Evolutionary conservation across 2,113 vertebrate species (phyloP), one percentile per base, ranked within the genome.

Genomic region (Cairina moschata): DNA sequence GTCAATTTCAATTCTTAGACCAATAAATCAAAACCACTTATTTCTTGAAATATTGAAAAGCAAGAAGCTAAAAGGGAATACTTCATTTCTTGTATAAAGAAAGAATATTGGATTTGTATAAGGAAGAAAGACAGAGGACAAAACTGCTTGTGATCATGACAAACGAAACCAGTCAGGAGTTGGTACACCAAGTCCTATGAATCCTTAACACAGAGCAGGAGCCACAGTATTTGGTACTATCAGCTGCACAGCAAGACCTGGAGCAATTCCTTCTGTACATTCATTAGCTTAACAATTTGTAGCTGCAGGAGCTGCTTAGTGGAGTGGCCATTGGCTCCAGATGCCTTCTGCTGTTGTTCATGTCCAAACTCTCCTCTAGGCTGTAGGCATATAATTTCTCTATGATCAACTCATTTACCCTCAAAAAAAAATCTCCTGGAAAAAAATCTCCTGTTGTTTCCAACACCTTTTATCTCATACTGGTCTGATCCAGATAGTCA

Each of bases 151-250:
- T 72, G 72, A 44, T 44, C 34, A 6, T 52, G 31, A 65, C 34
- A 90, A 84, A 78, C 4, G 6, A 67, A 75, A 66, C 17, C 2
- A 1, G 17, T 55, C 40, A 40, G 58, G 46, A 87, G 23, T 3
- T 66, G 48, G 23, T 46, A 28, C 7, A 23, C 7, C 11, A 56
- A n/a, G 34, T 69, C 40, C 69, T 62, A 11, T 6, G 9, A 52
- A 32, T 65, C 14, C n/a, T 63, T 73, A 86, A 40, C 0, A 0
- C 12, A 26, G 38, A 20, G 25, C 9, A 44, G 54, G 42, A 92
- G 29, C 23, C 56, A 17, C 9, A 40, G 9, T 0, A 0, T 36
- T 79, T 1, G 2, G 14, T 60, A 44, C 40, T 65, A 54, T n/a
- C 14, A 60, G 5, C 40, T 59, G 34, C 36, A 42, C 26, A 60